A percentile compares a stretch with the other conserved stretches of the same genome.
phyloP scores from a whole-genome alignment of 2,113 vertebrate genomes.

The Nyctibius bracteatus region DNA sequence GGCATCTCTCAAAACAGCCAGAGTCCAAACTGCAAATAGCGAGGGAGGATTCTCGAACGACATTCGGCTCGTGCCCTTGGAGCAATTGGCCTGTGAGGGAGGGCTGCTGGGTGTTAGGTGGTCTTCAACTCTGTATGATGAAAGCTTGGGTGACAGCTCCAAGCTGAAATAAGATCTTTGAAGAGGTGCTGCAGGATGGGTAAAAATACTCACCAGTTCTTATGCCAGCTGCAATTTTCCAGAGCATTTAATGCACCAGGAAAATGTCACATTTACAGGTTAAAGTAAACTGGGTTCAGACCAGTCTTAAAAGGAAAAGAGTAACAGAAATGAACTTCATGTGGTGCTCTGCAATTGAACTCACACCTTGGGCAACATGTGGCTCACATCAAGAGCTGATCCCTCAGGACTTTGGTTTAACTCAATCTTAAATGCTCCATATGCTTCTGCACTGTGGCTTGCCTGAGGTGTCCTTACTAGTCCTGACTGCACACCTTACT shows the following conservation, averaged over 20 bases:
- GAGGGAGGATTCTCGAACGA: not conserved
- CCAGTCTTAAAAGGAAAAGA: not conserved
- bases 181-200: not conserved
- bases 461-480: not conserved
- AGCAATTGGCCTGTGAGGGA: not conserved
- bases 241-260: not conserved
- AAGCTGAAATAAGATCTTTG: not conserved
- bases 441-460: not conserved
- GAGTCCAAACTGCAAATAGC: not conserved
- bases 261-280: not conserved
- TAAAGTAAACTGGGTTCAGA: not conserved
- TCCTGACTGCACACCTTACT: not conserved
- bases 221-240: not conserved
- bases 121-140: not conserved
- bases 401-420: not conserved
- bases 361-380: not conserved
- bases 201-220: not conserved
- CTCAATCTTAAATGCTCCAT: not conserved
- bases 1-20: not conserved
- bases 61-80: not conserved
- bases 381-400: not conserved
- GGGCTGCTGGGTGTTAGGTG: not conserved
- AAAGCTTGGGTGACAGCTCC: not conserved
- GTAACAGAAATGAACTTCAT: not conserved
- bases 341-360: rapidly evolving